Conservation (phyloP, 2,888 invertebrate genomes). For the Thysanoteuthis rhombus region DNA sequence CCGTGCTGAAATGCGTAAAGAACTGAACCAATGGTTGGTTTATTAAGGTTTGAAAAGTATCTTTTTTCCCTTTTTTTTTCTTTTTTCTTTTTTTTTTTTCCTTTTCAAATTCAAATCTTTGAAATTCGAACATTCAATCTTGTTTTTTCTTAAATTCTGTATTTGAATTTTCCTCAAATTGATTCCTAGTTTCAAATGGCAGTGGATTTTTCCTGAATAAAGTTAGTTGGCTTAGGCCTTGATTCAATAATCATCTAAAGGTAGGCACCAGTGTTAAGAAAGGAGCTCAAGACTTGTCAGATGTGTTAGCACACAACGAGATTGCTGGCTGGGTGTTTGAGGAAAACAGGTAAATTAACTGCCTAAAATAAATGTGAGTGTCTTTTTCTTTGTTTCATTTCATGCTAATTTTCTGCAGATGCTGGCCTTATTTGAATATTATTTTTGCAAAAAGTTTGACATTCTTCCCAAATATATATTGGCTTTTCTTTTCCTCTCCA, state of each 20-base stretch:
- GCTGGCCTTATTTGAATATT: not conserved
- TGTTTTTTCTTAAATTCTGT: not conserved
- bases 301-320: not conserved
- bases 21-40: no score
- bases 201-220: not conserved
- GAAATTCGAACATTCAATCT: not conserved
- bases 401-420: conserved; percentile 12
- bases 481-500: not conserved
- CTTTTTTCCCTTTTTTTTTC: not conserved
- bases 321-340: conserved; percentile 12
- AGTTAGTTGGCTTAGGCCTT: not conserved
- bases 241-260: not conserved
- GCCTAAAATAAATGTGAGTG: not conserved
- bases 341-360: not conserved
- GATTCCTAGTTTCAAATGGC: not conserved
- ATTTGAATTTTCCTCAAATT: not conserved
- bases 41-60: not conserved
- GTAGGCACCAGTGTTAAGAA: not conserved
- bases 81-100: not conserved
- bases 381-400: conserved; percentile 12
- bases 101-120: not conserved
- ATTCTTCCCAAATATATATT: not conserved
- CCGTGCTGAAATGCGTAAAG: no score
- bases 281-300: not conserved
- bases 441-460: conserved; percentile 12